Evolutionary conservation across 2,113 vertebrate species (phyloP).

Genomic region (Martes martes): DNA sequence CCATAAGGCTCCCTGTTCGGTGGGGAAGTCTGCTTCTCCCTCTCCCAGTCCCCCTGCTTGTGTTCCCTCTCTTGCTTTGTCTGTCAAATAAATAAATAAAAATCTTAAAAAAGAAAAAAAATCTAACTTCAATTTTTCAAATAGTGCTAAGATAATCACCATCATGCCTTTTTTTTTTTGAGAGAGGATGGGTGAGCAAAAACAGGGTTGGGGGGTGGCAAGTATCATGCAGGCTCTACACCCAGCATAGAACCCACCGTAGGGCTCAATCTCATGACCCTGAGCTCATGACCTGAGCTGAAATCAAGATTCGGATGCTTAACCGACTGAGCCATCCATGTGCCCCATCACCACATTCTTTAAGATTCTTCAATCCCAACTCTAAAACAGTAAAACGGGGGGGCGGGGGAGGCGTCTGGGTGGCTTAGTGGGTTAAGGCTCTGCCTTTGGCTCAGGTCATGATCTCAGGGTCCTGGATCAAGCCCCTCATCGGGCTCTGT

Average conservation of each 20-base stretch:
- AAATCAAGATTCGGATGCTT: background rate
- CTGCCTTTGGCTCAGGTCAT: too few relatives aligned
- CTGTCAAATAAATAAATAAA: too few relatives aligned
- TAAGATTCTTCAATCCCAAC: background rate
- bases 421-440: too few relatives aligned
- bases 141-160: background rate
- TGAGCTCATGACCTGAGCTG: background rate
- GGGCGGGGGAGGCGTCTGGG: too few relatives aligned
- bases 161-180: background rate
- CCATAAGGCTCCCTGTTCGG: too few relatives aligned
- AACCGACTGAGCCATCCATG: background rate
- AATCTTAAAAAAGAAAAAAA: background rate
- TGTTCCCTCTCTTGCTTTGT: too few relatives aligned
- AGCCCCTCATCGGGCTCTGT: too few relatives aligned
- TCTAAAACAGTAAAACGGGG: background rate
- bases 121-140: constrained; percentile 2
- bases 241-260: background rate
- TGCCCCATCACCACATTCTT: background rate
- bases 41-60: too few relatives aligned
- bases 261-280: background rate
- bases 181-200: background rate
- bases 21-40: too few relatives aligned
- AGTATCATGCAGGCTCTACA: background rate
- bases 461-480: too few relatives aligned
- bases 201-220: too few relatives aligned